Conservation (phyloP, 1,140 invertebrate species). For the Penaeus japonicus region DNA sequence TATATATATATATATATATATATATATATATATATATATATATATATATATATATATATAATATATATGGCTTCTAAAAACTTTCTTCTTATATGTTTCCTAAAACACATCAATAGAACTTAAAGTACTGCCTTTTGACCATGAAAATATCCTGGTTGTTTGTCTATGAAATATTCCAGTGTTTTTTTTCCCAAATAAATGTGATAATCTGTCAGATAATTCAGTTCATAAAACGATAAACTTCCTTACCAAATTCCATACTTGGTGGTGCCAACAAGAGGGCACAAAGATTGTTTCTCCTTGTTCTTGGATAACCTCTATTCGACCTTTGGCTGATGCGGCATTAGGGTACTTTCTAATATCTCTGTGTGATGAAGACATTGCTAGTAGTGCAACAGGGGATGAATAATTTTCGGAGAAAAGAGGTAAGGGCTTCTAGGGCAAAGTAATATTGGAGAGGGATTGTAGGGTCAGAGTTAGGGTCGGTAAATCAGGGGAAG, state of each 20-base stretch:
- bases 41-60: no score
- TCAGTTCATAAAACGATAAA: not conserved
- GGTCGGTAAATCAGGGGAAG: no score
- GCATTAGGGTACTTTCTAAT: constrained; percentile 36
- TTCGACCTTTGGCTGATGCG: constrained; percentile 25
- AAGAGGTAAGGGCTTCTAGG: constrained; percentile 61
- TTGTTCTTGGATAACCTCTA: constrained; percentile 84
- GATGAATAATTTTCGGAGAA: constrained; percentile 7
- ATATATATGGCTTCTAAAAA: no score
- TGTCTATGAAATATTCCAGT: not conserved
- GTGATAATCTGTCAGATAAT: not conserved
- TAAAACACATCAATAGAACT: not conserved
- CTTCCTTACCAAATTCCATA: constrained; percentile 80
- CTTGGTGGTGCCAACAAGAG: constrained; percentile 96
- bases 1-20: no score
- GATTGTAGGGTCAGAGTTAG: no score
- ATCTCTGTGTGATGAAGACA: no score
- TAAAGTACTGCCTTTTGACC: not conserved
- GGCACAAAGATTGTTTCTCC: constrained; percentile 96
- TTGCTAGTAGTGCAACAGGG: not conserved
- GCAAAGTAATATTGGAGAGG: no score
- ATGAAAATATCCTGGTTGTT: no score
- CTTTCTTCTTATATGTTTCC: no score
- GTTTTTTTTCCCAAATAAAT: not conserved
- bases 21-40: no score